Evolutionary conservation across 1,140 invertebrate species (phyloP), one percentile per base, ranked within the genome.

Genomic region (Meloidogyne floridensis): DNA sequence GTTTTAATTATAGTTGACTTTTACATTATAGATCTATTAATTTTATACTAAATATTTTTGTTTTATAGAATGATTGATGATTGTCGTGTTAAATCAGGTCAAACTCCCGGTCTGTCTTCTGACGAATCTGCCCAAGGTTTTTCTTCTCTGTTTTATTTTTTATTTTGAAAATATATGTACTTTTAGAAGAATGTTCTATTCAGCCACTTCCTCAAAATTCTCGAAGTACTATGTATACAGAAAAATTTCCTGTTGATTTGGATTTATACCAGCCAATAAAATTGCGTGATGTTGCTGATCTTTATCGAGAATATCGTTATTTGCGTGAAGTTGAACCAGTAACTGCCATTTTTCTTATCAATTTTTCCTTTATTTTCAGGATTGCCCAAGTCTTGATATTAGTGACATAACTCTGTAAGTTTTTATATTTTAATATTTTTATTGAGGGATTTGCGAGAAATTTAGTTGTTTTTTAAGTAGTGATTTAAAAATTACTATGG

Each of bases 371-470:
- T 65, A 65, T n/a, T 51, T 47, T 4, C 47, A 81, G 80, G 83
- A 84, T 65, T 84, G 83, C 43, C 82, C 82, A 51, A 85, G 76
- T 18, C 51, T 84, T n/a, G 83, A 84, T 65, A 84, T 84, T 71
- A 51, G 15, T 42, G 83, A 84, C 56, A 83, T 83, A 15, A 81
- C 73, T 10, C 42, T 83, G 80, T 79, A 79, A 54, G 43, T 8
- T 59, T 59, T 59, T 6, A 65, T 4, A 56, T 56, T 56, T 56
- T 11, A 59, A 59, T 15, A 15, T 13, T 59, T 59, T 59, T 59
- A 59, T 47, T 47, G 47, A 32, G 32, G 32, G 32, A 32, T 32
- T 32, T 32, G 32, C 32, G 32, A 32, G 32, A 32, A 32, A 32
- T 32, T 32, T 32, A 32, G 32, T 32, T 32, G 32, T 32, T 32